Base-by-base conservation (phyloP, 1,140 invertebrate genomes). In the Calliopsis andreniformis region DNA sequence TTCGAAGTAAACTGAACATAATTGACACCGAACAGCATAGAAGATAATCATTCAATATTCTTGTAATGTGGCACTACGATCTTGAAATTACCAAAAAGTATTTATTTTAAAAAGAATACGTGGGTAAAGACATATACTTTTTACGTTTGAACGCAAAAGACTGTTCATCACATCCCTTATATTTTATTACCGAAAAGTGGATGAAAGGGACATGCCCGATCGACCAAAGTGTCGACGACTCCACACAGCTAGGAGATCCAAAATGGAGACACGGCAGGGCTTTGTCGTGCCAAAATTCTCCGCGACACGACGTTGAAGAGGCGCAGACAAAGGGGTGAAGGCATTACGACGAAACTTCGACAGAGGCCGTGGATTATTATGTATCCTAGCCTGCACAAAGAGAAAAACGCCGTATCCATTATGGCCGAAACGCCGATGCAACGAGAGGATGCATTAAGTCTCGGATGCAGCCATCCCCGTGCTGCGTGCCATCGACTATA, bases 221-320 rank as follows among this genome's bases (percentile, higher is more conserved):
- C 76, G 84, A 80, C 77, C 81, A 71, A 80, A 86, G 83, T 83
- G 73, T 81, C 66, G 81, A 39, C 66, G 68, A 81, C 67, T 82
- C 80, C 68, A 56, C 76, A 83, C 68, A 77, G 51, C 49, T 70
- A 59, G 75, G 79, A 80, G 79, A 88, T 88, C 75, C 84, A 82
- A 86, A 88, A 83, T 85, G 81, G 80, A 89, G 85, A 89, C 87
- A 90, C 87, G 80, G 80, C 18, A 43, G 79, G 79, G 63, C 81
- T 87, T 90, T 86, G 82, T 90, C 85, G 89, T 89, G 89, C 89
- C 88, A 89, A 88, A 88, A 89, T 67, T 78, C 78, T 69, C 78
- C 28, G 30, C 56, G 49, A 68, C 59, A 45, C n/a, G 64, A 47
- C 43, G 69, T 0, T 47, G 77, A 64, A 64, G 70, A 55, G 63